These are phyloP conservation scores for Hyles euphorbiae DNA, from an alignment of 1,140 invertebrate species.

Conservation along the genomic window DNA sequence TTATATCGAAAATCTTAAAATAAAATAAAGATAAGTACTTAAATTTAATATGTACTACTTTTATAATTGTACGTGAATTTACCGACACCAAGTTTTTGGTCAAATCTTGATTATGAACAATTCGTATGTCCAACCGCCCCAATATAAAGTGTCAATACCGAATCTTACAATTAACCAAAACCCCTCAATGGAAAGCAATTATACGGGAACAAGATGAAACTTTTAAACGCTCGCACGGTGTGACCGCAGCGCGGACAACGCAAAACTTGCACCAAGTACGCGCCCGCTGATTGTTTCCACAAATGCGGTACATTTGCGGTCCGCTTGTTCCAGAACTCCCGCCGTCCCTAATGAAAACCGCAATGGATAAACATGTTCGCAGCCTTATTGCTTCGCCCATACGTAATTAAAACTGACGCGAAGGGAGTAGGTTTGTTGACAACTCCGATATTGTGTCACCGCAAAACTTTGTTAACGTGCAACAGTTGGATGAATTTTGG, in stretches of 20 bases:
- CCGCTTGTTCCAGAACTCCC: constrained; percentile 28
- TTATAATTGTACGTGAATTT: no score
- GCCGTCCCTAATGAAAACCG: constrained; percentile 2
- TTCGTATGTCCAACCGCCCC: not conserved
- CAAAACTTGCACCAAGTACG: constrained; percentile 20
- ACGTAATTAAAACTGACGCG: no score
- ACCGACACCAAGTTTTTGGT: no score
- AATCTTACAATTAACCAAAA: constrained; percentile 3
- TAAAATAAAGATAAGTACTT: no score
- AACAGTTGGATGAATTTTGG: not conserved
- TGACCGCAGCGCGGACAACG: constrained; percentile 13
- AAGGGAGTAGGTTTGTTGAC: not conserved
- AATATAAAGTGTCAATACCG: not conserved
- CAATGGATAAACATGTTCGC: constrained; percentile 10
- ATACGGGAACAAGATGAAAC: constrained; percentile 1
- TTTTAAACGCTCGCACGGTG: constrained; percentile 12
- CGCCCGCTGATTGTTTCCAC: constrained; percentile 41
- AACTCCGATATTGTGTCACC: not conserved
- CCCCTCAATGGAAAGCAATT: constrained; percentile 7
- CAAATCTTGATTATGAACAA: no score
- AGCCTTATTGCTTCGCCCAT: constrained; percentile 4
- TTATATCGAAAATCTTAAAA: no score
- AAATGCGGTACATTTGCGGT: constrained; percentile 45
- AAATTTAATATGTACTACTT: no score
- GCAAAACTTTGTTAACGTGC: not conserved